Percentiles rank a stretch among this genome's conserved stretches.
These are phyloP conservation scores for Drosophila peninsularis DNA, from an alignment of 2,888 invertebrate genomes.

Conservation along the genomic window DNA sequence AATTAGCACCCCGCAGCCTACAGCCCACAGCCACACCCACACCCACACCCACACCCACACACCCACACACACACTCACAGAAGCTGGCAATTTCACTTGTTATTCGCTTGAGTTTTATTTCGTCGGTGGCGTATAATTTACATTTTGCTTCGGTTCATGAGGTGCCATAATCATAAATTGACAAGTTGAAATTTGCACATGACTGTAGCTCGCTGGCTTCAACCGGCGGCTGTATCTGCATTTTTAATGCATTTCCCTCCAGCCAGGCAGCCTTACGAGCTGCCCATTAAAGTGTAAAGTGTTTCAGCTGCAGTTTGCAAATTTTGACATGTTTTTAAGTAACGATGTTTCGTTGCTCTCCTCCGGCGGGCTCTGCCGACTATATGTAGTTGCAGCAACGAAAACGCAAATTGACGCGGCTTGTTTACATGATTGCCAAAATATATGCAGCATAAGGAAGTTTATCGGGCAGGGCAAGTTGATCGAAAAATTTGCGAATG, in stretches of 20 bases:
- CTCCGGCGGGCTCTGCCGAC: constrained; percentile 6
- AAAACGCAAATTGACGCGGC: constrained; percentile 65
- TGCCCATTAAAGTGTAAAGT: constrained; percentile 70
- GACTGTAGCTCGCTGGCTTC: constrained; percentile 45
- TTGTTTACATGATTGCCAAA: constrained; percentile 71
- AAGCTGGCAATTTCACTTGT: constrained; percentile 56
- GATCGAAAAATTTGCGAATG: constrained; percentile 52
- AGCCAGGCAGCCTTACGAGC: constrained; percentile 12
- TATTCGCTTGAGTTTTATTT: constrained; percentile 75
- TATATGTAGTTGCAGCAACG: constrained; percentile 1
- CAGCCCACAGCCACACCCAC: constrained; percentile 1
- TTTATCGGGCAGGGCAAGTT: constrained; percentile 58
- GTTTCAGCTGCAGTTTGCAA: constrained; percentile 48
- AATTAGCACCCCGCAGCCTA: constrained; percentile 59
- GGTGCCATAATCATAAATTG: constrained; percentile 82
- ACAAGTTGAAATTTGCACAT: constrained; percentile 79
- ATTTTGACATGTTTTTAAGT: constrained; percentile 62
- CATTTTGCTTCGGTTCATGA: constrained; percentile 77
- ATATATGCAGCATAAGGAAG: constrained; percentile 76
- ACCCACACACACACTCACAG: constrained; percentile 3
- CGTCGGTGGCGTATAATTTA: constrained; percentile 72
- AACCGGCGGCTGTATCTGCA: constrained; percentile 62
- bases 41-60: constrained; percentile 3
- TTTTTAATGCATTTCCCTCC: constrained; percentile 70
- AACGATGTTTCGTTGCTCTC: constrained; percentile 24